Base-by-base conservation (phyloP, 1,140 invertebrate species). In the Drosophila prosaltans region DNA sequence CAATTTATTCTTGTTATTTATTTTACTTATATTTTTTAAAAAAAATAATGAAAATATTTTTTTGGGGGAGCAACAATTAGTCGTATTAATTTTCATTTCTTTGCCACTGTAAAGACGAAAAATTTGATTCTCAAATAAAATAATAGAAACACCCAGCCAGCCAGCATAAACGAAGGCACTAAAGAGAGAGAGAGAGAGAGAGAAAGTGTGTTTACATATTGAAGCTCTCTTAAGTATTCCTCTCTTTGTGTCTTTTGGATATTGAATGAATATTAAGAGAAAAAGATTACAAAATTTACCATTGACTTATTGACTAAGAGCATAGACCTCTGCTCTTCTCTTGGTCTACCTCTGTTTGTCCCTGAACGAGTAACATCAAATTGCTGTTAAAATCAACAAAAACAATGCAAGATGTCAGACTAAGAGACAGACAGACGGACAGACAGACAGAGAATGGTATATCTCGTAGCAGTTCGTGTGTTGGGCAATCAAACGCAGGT, bases 341-440 rank as follows among this genome's bases (percentile, higher is more conserved):
- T 57, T 32, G 54, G 26, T 32, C 28, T 57, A 57, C 54, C 54
- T 51, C 45, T 9, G 45, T 26, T 51, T 51, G 45, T 51, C 45
- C 45, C 21, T 26, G 45, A 51, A 51, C 45, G 45, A 51, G 21
- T 7, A 59, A 58, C 55, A 58, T 36, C 55, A 59, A 59, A 59
- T 39, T 59, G 57, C 57, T 59, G 57, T 59, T 59, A 59, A 36
- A 59, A 59, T 59, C 67, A 74, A 69, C 65, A 58, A 69, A 69
- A 62, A 83, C 75, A 83, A 59, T 67, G 48, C 64, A 70, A 60
- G 55, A 65, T 68, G 66, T 72, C 69, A 72, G 57, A 65, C 48
- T 57, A 59, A 69, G 59, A 67, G 60, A 54, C 41, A 72, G 26
- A 40, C 43, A 66, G 57, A 55, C 40, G 58, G 30, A 21, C 3